phyloP scores from a whole-genome alignment of 2,113 vertebrate genomes.

The Crocuta crocuta region DNA sequence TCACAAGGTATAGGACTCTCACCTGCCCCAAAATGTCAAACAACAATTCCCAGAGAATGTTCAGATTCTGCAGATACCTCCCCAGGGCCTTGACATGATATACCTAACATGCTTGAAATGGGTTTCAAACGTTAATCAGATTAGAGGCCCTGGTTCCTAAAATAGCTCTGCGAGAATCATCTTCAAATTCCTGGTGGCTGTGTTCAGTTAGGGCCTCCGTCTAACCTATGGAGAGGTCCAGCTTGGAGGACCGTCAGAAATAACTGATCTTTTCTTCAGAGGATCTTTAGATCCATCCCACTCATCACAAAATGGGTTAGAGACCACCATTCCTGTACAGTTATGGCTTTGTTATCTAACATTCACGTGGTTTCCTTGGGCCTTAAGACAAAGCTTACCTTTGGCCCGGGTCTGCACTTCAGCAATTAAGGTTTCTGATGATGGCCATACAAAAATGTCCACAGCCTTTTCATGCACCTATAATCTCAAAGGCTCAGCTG shows the following conservation, averaged over 20 bases:
- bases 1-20: conserved; percentile 51
- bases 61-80: conserved; percentile 5
- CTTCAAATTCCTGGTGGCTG: background rate
- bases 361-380: background rate
- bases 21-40: conserved; percentile 63
- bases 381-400: background rate
- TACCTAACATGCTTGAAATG: conserved; percentile 31
- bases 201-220: background rate
- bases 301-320: background rate
- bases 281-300: background rate
- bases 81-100: conserved; percentile 16
- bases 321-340: background rate
- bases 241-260: background rate
- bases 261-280: conserved; percentile 43
- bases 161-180: background rate
- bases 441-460: background rate
- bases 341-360: background rate
- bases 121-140: conserved; percentile 53
- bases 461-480: background rate
- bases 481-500: background rate
- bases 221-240: background rate
- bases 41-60: conserved; percentile 15
- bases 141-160: conserved; percentile 28
- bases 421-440: background rate
- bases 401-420: background rate